A percentile compares a stretch with the other conserved stretches of the same genome.
These are phyloP conservation scores for Phortica magna DNA, from an alignment of 2,888 invertebrate species.

Conservation along the genomic window DNA sequence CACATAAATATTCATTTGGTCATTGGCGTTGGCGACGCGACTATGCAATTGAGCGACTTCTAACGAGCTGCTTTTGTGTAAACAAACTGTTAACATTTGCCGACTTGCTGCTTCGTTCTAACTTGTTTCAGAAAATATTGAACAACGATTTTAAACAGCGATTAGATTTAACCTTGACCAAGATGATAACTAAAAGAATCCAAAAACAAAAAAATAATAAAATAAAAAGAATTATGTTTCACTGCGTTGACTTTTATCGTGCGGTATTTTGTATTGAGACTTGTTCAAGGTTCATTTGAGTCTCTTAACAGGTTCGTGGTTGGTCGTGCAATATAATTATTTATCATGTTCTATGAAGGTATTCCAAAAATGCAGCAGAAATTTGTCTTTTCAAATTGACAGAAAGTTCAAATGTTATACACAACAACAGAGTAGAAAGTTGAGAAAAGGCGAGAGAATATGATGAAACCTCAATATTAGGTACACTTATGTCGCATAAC, in stretches of 20 bases:
- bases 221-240: background rate
- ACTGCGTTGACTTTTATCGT: background rate
- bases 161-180: constrained; percentile 74
- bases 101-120: background rate
- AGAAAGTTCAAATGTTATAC: too few relatives aligned
- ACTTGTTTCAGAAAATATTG: constrained; percentile 42
- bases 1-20: background rate
- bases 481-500: too few relatives aligned
- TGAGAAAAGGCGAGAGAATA: too few relatives aligned
- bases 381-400: too few relatives aligned
- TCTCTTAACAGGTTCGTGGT: background rate
- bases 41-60: background rate
- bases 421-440: too few relatives aligned
- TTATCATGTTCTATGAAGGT: too few relatives aligned
- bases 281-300: background rate
- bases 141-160: constrained; percentile 65
- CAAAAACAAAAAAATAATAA: constrained; percentile 6
- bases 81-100: constrained; percentile 67
- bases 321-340: background rate
- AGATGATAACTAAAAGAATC: constrained; percentile 64
- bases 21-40: background rate
- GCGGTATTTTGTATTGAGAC: background rate
- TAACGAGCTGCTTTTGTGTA: constrained; percentile 66
- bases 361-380: too few relatives aligned
- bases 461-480: too few relatives aligned